Evolutionary conservation across 2,888 invertebrate species (phyloP).

Genomic region (Spialia ferax): DNA sequence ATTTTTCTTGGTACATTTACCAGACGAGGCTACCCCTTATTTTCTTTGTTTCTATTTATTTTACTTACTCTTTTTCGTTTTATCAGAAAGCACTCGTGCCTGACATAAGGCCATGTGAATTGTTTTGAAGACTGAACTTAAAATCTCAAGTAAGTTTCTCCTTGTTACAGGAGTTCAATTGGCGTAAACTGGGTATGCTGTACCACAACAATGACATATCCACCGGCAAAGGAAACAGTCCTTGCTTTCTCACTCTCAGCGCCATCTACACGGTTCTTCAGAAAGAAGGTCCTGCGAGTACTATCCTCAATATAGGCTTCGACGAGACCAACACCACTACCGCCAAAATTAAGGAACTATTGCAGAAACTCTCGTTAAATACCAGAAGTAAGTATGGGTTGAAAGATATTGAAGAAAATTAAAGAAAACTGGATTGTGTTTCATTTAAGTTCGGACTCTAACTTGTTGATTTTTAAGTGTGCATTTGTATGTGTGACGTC

Average conservation of each 20-base stretch:
- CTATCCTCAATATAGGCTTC: slow-evolving; percentile 86
- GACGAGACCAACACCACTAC: slow-evolving; percentile 87
- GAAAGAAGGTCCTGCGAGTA: slow-evolving; percentile 75
- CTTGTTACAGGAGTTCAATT: slow-evolving; percentile 88
- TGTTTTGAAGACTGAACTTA: background rate
- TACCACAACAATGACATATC: slow-evolving; percentile 90
- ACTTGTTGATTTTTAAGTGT: background rate
- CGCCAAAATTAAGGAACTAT: slow-evolving; percentile 85
- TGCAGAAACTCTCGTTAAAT: slow-evolving; percentile 87
- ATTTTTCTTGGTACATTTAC: no score
- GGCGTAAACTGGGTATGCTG: slow-evolving; percentile 90
- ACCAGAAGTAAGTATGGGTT: slow-evolving; percentile 90
- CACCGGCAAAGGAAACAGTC: slow-evolving; percentile 90
- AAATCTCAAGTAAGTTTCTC: slow-evolving; percentile 2
- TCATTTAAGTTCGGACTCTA: slow-evolving; percentile 38
- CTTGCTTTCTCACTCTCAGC: slow-evolving; percentile 92
- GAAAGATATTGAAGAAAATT: slow-evolving; percentile 22
- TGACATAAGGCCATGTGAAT: no score
- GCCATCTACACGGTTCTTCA: slow-evolving; percentile 87
- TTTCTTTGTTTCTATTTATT: no score
- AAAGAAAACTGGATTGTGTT: slow-evolving; percentile 39
- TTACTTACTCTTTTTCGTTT: no score
- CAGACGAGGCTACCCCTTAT: no score
- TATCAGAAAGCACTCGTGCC: no score
- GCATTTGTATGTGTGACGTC: background rate